These are phyloP conservation scores for Caradrina kadenii DNA, from an alignment of 2,888 invertebrate genomes.

Conservation along the genomic window DNA sequence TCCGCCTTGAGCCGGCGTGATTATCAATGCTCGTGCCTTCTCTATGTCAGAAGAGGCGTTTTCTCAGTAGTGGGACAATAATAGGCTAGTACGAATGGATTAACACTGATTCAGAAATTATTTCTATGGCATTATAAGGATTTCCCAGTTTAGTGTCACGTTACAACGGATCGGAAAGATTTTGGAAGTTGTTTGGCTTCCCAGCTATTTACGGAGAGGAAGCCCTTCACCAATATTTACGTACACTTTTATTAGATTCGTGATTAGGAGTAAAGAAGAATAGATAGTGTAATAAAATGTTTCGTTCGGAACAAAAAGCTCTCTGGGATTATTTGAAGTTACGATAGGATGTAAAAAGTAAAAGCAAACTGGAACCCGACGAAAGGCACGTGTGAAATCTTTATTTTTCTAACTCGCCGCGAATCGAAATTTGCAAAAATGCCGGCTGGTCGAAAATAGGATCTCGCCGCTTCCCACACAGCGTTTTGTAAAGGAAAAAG, in stretches of 20 bases:
- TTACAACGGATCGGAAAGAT: slow-evolving; percentile 39
- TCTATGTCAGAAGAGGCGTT: too few species aligned
- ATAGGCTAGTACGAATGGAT: slow-evolving; percentile 15
- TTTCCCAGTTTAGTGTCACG: slow-evolving; percentile 28
- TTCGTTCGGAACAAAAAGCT: slow-evolving; percentile 52
- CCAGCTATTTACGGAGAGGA: slow-evolving; percentile 31
- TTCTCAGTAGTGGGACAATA: too few species aligned
- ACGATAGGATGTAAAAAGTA: slow-evolving; percentile 54
- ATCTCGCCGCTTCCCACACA: slow-evolving; percentile 77
- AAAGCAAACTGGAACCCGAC: slow-evolving; percentile 48
- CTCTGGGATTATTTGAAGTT: slow-evolving; percentile 58
- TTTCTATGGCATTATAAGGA: slow-evolving; percentile 42
- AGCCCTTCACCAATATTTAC: slow-evolving; percentile 48
- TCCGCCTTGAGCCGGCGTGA: too few species aligned
- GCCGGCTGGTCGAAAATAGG: slow-evolving; percentile 79
- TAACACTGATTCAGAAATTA: slow-evolving; percentile 46
- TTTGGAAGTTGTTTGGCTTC: slow-evolving; percentile 50
- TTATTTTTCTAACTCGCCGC: slow-evolving; percentile 76
- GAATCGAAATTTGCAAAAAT: slow-evolving; percentile 81
- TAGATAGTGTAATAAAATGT: slow-evolving; percentile 53
- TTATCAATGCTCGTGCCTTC: too few species aligned
- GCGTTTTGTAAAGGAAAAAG: slow-evolving; percentile 75
- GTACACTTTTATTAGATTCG: slow-evolving; percentile 51
- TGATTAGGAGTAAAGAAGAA: slow-evolving; percentile 58
- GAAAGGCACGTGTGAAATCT: slow-evolving; percentile 73